Percentiles rank a stretch among this genome's conserved stretches.
These are phyloP conservation scores for Dione vanillae DNA, from an alignment of 2,888 invertebrate species.

Conservation along the genomic window DNA sequence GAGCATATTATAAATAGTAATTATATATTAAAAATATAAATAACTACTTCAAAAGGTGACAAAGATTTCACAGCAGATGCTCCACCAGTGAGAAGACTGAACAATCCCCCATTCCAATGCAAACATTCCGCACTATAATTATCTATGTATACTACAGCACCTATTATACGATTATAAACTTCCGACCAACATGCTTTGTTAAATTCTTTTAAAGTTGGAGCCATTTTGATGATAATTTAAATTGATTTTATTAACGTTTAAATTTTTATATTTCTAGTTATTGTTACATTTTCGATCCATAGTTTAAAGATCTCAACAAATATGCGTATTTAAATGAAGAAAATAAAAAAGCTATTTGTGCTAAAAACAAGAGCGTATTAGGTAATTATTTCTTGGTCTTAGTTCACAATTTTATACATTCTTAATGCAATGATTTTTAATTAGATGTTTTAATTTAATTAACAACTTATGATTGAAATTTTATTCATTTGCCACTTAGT, in stretches of 20 bases:
- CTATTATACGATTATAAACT: slow-evolving; percentile 84
- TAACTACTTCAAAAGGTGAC: slow-evolving; percentile 85
- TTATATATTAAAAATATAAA: neutral
- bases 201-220: slow-evolving; percentile 71
- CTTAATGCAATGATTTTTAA: neutral
- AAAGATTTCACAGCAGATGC: slow-evolving; percentile 86
- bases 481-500: neutral
- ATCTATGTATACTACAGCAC: slow-evolving; percentile 87
- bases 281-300: neutral
- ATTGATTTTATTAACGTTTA: neutral
- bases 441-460: neutral
- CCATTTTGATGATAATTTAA: slow-evolving; percentile 41
- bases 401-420: neutral
- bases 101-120: slow-evolving; percentile 88
- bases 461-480: neutral
- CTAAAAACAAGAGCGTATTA: neutral
- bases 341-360: neutral
- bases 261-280: neutral
- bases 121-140: slow-evolving; percentile 86
- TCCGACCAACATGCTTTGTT: slow-evolving; percentile 85
- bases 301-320: neutral
- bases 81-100: slow-evolving; percentile 83
- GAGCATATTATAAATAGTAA: neutral
- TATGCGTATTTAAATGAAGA: neutral
- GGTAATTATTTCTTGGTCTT: neutral